Base-by-base conservation (phyloP, 1,140 invertebrate species). In the Cataglyphis hispanica region DNA sequence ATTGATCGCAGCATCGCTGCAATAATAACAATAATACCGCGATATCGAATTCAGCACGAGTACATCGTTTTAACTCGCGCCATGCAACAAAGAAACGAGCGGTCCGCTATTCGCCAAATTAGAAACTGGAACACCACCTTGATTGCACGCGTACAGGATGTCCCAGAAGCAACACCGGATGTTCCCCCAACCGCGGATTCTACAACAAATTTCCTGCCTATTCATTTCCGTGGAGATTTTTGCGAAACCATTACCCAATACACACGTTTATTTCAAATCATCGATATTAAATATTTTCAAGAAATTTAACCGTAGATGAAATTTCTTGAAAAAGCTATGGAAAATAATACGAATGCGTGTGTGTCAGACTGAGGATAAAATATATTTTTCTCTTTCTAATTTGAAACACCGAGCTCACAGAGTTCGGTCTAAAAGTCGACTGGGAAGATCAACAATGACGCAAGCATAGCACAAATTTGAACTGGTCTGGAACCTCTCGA, bases 1-100 rank as follows among this genome's bases (percentile, higher is more conserved):
- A 76, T 88, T 86, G 86, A 86, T 83, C 72, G 86, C 75, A 75
- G 76, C 72, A 56, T 66, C 61, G 58, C 58, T n/a, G 81, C 81
- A 25, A 64, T 58, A 76, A 77, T 64, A 76, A 64, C 69, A 76
- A 77, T 64, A 76, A 31, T 25, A 37, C 25, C 60, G 22, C 72
- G 43, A 77, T 84, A 77, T 84, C 58, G 72, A 77, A 76, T 84
- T 84, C 72, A 75, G 60, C 43, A 40, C 43, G 78, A 81, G 50
- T 46, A 72, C 67, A 22, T 72, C 78, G 78, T 72, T 74, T 83
- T 46, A 74, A 83, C 67, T 60, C 27, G 61, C 22, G 63, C 10
- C 8, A 22, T 37, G 27, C 53, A 50, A 74, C 53, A 74, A 74
- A 83, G 64, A 74, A 22, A 60, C 37, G 75, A 22, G 25, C n/a